Conservation (phyloP, 2,113 vertebrate species). For the Tor tambroides region DNA sequence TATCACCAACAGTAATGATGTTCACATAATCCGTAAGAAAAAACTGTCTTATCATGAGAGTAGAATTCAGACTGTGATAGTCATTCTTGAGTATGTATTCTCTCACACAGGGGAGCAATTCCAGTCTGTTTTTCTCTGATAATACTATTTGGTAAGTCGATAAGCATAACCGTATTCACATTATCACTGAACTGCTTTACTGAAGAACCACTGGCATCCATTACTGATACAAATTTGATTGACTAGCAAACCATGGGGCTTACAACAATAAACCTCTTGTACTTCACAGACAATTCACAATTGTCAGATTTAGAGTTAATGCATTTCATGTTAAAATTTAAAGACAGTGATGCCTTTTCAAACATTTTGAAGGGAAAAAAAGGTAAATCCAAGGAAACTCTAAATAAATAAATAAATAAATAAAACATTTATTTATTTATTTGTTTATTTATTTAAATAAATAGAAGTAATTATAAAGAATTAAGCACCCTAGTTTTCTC, state of each 20-base stretch:
- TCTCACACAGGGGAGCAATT: background rate
- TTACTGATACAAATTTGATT: conserved; percentile 10
- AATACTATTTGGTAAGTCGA: conserved; percentile 9
- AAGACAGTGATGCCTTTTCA: background rate
- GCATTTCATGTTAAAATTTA: background rate
- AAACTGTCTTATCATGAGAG: background rate
- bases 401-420: too few species aligned
- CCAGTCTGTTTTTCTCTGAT: background rate
- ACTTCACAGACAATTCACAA: background rate
- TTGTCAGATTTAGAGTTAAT: background rate
- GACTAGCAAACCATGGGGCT: background rate
- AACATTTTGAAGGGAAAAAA: too few species aligned
- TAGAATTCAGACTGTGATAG: background rate
- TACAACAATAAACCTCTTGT: background rate
- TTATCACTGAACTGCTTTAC: conserved; percentile 15
- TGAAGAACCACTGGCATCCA: background rate
- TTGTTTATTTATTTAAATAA: too few species aligned
- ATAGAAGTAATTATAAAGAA: too few species aligned
- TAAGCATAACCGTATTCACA: conserved; percentile 5
- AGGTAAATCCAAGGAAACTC: too few species aligned
- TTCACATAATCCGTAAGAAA: background rate
- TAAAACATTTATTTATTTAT: too few species aligned
- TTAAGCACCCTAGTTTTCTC: too few species aligned
- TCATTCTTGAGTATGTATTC: background rate
- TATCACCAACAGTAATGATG: background rate